Percentiles rank a stretch among this genome's conserved stretches.
Conservation (phyloP, 2,888 invertebrate species). For the Ophraella communa region DNA sequence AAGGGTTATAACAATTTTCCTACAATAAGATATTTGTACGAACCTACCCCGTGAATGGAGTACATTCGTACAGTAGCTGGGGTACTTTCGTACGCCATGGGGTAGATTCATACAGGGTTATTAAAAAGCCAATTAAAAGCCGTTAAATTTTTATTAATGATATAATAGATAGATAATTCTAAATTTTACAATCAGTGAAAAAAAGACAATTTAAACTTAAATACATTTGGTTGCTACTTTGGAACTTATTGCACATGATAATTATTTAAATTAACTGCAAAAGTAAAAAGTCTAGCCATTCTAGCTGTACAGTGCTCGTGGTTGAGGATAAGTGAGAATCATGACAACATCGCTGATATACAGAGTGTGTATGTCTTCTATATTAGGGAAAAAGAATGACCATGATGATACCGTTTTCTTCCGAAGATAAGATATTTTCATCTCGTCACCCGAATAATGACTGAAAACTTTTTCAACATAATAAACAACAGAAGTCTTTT, state of each 20-base stretch:
- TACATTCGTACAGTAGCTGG: neutral
- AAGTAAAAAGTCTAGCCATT: slow-evolving; percentile 9
- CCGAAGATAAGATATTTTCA: slow-evolving; percentile 8
- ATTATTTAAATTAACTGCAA: no score
- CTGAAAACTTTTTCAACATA: slow-evolving; percentile 11
- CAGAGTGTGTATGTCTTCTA: neutral
- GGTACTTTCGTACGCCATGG: slow-evolving; percentile 11
- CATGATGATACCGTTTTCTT: slow-evolving; percentile 11
- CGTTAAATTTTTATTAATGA: neutral
- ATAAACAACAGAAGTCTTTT: slow-evolving; percentile 9
- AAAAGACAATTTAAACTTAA: neutral
- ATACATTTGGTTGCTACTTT: neutral
- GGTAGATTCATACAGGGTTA: no score
- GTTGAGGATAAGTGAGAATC: slow-evolving; percentile 7
- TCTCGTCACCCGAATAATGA: neutral
- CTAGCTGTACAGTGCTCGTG: slow-evolving; percentile 6
- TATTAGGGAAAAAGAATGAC: slow-evolving; percentile 12
- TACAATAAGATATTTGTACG: slow-evolving; percentile 15
- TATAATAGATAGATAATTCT: neutral
- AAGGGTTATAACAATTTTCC: slow-evolving; percentile 4
- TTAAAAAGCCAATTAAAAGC: neutral
- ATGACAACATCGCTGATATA: slow-evolving; percentile 3
- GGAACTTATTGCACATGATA: slow-evolving; percentile 20
- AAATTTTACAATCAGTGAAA: neutral
- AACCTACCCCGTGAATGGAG: slow-evolving; percentile 1